Percentiles rank a stretch among this genome's conserved stretches.
phyloP scores from a whole-genome alignment of 2,113 vertebrate genomes.

The Leptobrachium ailaonicum region DNA sequence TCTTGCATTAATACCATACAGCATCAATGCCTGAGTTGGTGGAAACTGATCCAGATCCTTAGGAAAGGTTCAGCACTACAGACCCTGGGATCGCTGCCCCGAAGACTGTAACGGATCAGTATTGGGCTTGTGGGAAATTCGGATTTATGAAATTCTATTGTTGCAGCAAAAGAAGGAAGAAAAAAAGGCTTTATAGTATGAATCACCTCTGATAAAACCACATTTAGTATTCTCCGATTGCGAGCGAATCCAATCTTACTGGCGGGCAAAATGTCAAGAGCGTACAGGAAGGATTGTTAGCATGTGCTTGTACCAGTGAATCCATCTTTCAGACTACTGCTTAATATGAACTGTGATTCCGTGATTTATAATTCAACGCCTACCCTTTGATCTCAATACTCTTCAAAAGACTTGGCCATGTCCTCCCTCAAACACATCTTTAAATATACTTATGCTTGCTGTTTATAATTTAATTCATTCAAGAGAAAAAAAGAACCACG shows the following conservation, averaged over 20 bases:
- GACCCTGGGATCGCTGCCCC: too few species aligned
- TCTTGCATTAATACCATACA: too few species aligned
- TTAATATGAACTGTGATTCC: constrained; percentile 39
- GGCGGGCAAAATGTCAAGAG: not conserved
- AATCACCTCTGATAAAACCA: not conserved
- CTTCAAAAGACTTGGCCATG: constrained; percentile 34
- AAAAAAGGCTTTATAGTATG: not conserved
- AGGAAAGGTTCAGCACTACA: too few species aligned
- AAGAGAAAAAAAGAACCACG: not conserved
- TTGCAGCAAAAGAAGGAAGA: not conserved
- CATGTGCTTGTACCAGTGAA: constrained; percentile 13
- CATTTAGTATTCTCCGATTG: not conserved
- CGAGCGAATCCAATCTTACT: constrained; percentile 1
- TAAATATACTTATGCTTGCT: constrained; percentile 38
- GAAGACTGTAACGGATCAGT: too few species aligned
- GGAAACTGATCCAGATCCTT: too few species aligned
- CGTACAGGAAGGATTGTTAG: not conserved
- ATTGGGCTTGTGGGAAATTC: too few species aligned
- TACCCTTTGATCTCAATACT: constrained; percentile 32
- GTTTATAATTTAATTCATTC: constrained; percentile 19
- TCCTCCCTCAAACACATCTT: constrained; percentile 31
- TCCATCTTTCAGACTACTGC: constrained; percentile 25
- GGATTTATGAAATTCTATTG: too few species aligned
- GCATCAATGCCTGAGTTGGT: too few species aligned
- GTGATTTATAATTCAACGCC: constrained; percentile 34